Percentiles rank a stretch among this genome's conserved stretches.
Conservation (phyloP, 2,113 vertebrate species). For the Syngnathoides biaculeatus region DNA sequence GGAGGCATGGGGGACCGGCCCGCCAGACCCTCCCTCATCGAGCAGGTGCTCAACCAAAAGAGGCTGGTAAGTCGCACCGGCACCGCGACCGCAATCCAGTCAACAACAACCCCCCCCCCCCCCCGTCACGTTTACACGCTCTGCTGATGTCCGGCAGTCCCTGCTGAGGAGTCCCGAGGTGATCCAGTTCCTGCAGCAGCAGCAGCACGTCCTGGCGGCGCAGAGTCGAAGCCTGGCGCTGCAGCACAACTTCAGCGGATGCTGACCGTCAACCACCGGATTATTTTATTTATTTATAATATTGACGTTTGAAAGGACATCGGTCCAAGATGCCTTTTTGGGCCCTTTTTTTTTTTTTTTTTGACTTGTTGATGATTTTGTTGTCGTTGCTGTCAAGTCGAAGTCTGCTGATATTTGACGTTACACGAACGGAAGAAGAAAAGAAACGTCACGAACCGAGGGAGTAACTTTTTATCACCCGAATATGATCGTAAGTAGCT, state of each 20-base stretch:
- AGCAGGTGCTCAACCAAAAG: constrained; percentile 97
- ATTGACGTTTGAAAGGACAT: neutral
- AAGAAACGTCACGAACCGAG: too few relatives aligned
- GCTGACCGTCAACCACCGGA: constrained; percentile 27
- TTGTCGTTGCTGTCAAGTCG: neutral
- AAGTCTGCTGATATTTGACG: too few relatives aligned
- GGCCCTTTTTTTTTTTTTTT: neutral
- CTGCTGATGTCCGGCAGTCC: constrained; percentile 72
- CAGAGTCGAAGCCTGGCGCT: constrained; percentile 84
- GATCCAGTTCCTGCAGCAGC: constrained; percentile 94
- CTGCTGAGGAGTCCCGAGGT: constrained; percentile 95
- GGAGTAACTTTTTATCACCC: too few relatives aligned
- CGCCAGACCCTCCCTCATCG: constrained; percentile 88
- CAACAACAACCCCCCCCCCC: too few relatives aligned
- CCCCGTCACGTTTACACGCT: neutral
- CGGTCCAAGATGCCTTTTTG: neutral
- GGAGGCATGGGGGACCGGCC: constrained; percentile 89
- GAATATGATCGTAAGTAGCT: too few relatives aligned
- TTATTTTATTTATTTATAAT: neutral
- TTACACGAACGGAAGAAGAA: neutral
- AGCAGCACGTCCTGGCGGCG: constrained; percentile 86
- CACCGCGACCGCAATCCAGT: neutral
- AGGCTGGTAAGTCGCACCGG: constrained; percentile 80
- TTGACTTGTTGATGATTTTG: neutral
- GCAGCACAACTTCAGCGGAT: constrained; percentile 76